Conservation (phyloP, 2,888 invertebrate species). For the Erebia palarica region DNA sequence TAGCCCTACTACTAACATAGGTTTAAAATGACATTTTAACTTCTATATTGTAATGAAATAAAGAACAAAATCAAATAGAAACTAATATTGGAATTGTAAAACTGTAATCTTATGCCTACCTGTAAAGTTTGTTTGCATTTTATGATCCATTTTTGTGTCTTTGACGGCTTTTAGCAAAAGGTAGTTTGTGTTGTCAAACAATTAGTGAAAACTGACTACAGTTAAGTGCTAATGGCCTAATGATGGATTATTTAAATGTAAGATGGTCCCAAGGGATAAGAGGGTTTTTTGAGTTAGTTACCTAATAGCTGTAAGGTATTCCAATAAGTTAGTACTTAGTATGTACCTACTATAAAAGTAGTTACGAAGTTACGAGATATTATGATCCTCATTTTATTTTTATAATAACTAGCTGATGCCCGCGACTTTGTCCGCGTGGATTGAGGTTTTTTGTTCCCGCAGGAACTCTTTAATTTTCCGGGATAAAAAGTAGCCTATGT, state of each 20-base stretch:
- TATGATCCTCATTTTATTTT: no score
- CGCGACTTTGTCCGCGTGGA: no score
- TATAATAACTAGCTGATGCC: no score
- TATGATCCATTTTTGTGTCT: constrained; percentile 21
- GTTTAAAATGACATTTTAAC: constrained; percentile 1
- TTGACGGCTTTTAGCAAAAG: constrained; percentile 12
- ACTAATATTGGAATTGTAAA: neutral
- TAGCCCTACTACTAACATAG: constrained; percentile 17
- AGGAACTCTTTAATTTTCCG: no score
- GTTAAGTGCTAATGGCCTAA: constrained; percentile 35
- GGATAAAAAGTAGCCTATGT: no score
- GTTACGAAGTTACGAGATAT: no score
- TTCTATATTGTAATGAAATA: constrained; percentile 32
- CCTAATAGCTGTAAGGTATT: neutral
- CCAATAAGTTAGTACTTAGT: neutral
- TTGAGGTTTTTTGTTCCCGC: no score
- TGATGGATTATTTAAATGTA: constrained; percentile 20
- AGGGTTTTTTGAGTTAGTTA: neutral
- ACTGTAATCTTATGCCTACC: neutral
- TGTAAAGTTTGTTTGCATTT: constrained; percentile 22
- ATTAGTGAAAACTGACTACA: constrained; percentile 33
- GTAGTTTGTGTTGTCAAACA: constrained; percentile 15
- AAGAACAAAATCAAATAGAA: constrained; percentile 34
- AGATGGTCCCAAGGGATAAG: neutral
- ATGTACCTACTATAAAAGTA: no score